Conservation (phyloP, 1,140 invertebrate species). For the Chironomus striatipennis region DNA sequence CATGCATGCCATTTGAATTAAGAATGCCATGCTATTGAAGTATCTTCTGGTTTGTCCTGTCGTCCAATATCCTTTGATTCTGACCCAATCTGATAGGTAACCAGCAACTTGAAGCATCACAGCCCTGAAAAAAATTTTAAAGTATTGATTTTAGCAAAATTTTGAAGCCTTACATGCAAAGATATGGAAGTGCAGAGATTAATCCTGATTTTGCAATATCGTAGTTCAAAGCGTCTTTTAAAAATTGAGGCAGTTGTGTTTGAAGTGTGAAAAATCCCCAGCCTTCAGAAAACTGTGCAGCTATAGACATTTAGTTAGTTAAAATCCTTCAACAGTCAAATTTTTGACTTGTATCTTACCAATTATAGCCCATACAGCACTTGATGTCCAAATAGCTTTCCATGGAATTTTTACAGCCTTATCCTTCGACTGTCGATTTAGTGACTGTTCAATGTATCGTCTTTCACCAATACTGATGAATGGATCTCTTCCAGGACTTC, state of each 20-base stretch:
- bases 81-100: slow-evolving; percentile 68
- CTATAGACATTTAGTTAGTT: slow-evolving; percentile 29
- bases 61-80: slow-evolving; percentile 52
- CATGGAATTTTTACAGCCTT: slow-evolving; percentile 61
- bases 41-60: slow-evolving; percentile 64
- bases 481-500: slow-evolving; percentile 67
- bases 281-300: slow-evolving; percentile 88
- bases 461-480: slow-evolving; percentile 64
- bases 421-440: slow-evolving; percentile 31
- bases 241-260: slow-evolving; percentile 82
- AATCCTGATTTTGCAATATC: slow-evolving; percentile 68
- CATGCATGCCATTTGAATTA: slow-evolving; percentile 77
- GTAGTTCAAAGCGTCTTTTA: slow-evolving; percentile 68
- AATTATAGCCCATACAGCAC: slow-evolving; percentile 83
- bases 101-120: slow-evolving; percentile 65
- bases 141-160: not conserved
- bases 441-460: slow-evolving; percentile 58
- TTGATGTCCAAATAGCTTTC: slow-evolving; percentile 70
- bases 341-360: too few relatives aligned
- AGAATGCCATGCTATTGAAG: slow-evolving; percentile 69
- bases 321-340: too few relatives aligned
- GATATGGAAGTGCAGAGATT: slow-evolving; percentile 73
- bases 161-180: slow-evolving; percentile 64
- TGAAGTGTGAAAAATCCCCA: slow-evolving; percentile 93
- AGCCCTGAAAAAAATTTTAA: not conserved